Base-by-base conservation (phyloP, 2,888 invertebrate genomes). In the Tiliacea citrago region DNA sequence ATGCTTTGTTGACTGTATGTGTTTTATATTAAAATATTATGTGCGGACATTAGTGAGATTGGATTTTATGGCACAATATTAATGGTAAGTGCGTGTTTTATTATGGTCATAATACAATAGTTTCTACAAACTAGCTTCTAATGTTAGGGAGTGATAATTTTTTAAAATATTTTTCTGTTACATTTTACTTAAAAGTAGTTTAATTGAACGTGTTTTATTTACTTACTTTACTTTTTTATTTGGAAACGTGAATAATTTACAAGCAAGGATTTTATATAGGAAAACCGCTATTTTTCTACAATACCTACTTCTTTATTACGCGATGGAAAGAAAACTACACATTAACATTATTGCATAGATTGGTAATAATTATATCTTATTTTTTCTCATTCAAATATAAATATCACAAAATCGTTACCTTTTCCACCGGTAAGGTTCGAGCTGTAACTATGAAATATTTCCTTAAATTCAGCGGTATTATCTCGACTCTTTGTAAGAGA, bases 41-140 rank as follows among this genome's bases (percentile, higher is more conserved):
- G 79, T 84, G 88, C 81, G 86, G 79, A 88, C 86, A 85, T 89
- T 87, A 86, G 83, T 83, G 88, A 72, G 67, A 88, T 89, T 91
- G 90, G 91, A 90, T 91, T 90, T 88, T 86, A 88, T 86, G 87
- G 80, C 85, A 85, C 76, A 77, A 75, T 77, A 75, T 79, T 75
- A 88, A 84, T 87, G 89, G 90, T 90, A 84, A 90, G 90, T 90
- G 83, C 77, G 81, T 86, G 79, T 83, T 80, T 75, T 79, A 77
- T 77, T 80, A 68, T 74, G 53, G 57, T 73, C 35, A 12, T 68
- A 81, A 73, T 79, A 86, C 60, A 65, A 73, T 79, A 75, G 68
- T 79, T 85, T 62, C 35, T 63, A 60, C 21, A 69, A 81, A 75
- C 39, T 58, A 73, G 57, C 49, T 16, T 45, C 24, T 67, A 60